phyloP scores from a whole-genome alignment of 2,113 vertebrate genomes.

The Mesocricetus auratus region DNA sequence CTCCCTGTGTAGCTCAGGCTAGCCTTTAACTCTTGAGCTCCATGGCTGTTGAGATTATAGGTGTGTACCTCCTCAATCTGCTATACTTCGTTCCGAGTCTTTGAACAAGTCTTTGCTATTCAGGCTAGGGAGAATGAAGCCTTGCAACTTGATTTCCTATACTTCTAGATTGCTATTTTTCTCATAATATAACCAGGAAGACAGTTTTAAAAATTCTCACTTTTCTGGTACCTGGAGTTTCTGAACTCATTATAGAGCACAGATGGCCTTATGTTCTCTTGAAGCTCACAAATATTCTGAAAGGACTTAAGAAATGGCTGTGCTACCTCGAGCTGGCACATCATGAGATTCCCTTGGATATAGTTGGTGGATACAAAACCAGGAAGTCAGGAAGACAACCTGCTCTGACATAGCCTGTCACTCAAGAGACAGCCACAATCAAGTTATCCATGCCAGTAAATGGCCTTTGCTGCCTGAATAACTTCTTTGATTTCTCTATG shows the following conservation, averaged over 20 bases:
- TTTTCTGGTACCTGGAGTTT: constrained; percentile 5
- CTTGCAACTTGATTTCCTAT: not conserved
- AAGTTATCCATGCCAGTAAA: not conserved
- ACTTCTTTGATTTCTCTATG: not conserved
- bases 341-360: not conserved
- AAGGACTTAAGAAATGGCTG: not conserved
- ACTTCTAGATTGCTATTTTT: not conserved
- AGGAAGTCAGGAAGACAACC: not conserved
- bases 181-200: not conserved
- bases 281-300: not conserved
- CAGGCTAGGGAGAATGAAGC: not conserved
- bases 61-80: too few relatives aligned
- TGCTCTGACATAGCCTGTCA: not conserved
- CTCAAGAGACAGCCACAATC: not conserved
- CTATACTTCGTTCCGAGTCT: not conserved
- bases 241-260: not conserved
- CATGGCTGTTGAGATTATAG: not conserved
- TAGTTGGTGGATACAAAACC: not conserved
- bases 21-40: not conserved
- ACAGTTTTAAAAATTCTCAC: not conserved
- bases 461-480: not conserved
- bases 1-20: not conserved
- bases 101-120: not conserved
- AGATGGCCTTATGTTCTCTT: not conserved
- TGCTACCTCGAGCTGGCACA: not conserved